Conservation (phyloP, 2,113 vertebrate species). For the Crypturellus undulatus region DNA sequence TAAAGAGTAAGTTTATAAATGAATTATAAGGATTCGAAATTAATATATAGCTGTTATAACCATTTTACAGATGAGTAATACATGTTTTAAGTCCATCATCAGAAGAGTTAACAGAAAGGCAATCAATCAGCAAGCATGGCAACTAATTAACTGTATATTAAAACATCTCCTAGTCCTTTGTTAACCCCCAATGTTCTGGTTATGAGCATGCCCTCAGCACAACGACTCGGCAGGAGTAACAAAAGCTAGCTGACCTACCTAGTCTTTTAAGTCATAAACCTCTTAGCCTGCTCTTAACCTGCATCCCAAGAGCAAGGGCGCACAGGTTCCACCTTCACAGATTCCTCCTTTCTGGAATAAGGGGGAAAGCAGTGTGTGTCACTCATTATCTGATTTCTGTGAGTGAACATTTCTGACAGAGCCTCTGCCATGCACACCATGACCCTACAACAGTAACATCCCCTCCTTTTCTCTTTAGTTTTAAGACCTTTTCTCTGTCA, state of each 20-base stretch:
- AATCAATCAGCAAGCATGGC: conserved; percentile 15
- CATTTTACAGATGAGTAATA: conserved; percentile 29
- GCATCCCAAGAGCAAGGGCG: neutral
- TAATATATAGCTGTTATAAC: conserved; percentile 27
- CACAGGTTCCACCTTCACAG: too few species aligned
- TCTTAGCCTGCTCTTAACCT: neutral
- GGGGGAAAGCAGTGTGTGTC: fast-evolving
- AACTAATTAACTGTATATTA: neutral
- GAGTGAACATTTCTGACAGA: neutral
- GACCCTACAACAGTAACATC: neutral
- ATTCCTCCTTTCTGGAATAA: neutral
- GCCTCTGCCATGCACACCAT: fast-evolving
- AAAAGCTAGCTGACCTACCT: neutral
- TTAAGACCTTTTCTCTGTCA: neutral
- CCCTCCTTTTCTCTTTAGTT: neutral
- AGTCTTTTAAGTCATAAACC: neutral
- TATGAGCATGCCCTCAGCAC: neutral
- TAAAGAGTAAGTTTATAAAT: conserved; percentile 17
- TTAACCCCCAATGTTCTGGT: neutral
- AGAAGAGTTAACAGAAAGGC: conserved; percentile 32
- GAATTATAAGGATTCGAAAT: neutral
- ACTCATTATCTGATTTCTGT: neutral
- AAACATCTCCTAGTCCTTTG: neutral
- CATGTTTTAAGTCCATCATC: neutral
- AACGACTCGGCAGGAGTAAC: neutral